Evolutionary conservation across 2,888 invertebrate species (phyloP).

Genomic region (Ommatoiulus sabulosus): DNA sequence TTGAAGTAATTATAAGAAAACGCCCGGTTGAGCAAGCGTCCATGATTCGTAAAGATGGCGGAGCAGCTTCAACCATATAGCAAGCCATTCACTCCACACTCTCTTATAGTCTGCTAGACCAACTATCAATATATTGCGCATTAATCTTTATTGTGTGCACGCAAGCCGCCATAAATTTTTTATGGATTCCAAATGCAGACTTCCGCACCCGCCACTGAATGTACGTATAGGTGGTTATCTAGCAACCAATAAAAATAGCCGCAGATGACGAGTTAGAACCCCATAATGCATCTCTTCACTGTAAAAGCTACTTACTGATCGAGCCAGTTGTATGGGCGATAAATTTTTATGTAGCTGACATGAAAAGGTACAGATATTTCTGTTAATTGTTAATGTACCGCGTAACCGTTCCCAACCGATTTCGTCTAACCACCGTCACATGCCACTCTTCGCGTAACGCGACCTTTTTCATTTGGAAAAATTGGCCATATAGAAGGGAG

Average conservation of each 20-base stretch:
- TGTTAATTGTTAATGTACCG: background rate
- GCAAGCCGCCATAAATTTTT: background rate
- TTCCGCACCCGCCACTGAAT: background rate
- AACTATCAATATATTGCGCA: background rate
- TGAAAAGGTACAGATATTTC: background rate
- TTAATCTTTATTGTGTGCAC: background rate
- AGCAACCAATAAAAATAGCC: background rate
- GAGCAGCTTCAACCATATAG: too few relatives aligned
- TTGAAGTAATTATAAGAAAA: too few relatives aligned
- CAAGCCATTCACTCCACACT: too few relatives aligned
- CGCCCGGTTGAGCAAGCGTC: too few relatives aligned
- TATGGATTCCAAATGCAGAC: background rate
- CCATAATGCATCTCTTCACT: conserved; percentile 7
- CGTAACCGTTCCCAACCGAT: background rate
- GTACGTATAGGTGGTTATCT: background rate
- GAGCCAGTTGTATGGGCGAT: background rate
- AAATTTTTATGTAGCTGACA: background rate
- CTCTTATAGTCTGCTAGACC: too few relatives aligned
- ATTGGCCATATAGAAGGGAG: background rate
- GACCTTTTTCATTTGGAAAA: background rate
- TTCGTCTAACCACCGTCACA: background rate
- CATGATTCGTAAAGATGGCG: too few relatives aligned
- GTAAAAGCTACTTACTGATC: background rate
- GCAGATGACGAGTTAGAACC: background rate
- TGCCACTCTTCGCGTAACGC: too few relatives aligned